A percentile compares a stretch with the other conserved stretches of the same genome.
phyloP scores from a whole-genome alignment of 2,797 vertebrate species.

The Borostomias antarcticus region DNA sequence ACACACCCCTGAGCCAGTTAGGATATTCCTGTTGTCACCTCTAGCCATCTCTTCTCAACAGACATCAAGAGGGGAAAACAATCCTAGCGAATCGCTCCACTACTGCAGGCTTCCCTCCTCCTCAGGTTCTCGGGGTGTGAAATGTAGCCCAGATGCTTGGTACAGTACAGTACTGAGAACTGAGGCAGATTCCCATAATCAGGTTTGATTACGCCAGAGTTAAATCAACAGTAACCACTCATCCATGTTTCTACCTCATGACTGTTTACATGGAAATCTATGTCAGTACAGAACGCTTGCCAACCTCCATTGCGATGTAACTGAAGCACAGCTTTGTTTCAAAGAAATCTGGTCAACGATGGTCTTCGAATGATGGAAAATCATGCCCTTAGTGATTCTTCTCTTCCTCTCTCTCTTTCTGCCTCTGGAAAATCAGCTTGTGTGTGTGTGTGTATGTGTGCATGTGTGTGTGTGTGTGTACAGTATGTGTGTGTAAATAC shows the following conservation, averaged over 20 bases:
- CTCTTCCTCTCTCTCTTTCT: background rate
- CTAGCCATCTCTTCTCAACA: constrained; percentile 24
- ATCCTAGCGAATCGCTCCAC: constrained; percentile 24
- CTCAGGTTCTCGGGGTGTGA: constrained; percentile 44
- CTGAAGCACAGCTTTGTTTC: background rate
- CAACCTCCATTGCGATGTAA: background rate
- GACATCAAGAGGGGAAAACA: constrained; percentile 36
- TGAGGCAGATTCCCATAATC: constrained; percentile 45
- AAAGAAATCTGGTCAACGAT: background rate
- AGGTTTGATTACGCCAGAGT: background rate
- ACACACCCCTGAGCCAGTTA: background rate
- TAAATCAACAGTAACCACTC: background rate
- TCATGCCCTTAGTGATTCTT: background rate
- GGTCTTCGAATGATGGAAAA: background rate
- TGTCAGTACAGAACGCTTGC: background rate
- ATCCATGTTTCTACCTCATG: background rate
- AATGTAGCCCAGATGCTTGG: constrained; percentile 78
- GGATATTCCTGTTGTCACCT: constrained; percentile 16
- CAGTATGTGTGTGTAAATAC: background rate
- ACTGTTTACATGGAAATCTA: background rate
- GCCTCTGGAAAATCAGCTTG: too few relatives aligned
- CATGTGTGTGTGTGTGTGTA: background rate
- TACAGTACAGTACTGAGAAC: constrained; percentile 67
- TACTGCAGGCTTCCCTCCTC: constrained; percentile 26
- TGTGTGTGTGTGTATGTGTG: constrained; percentile 1